Evolutionary conservation across 1,140 invertebrate species (phyloP), one percentile per base, ranked within the genome.

Genomic region (Leptinotarsa texana): DNA sequence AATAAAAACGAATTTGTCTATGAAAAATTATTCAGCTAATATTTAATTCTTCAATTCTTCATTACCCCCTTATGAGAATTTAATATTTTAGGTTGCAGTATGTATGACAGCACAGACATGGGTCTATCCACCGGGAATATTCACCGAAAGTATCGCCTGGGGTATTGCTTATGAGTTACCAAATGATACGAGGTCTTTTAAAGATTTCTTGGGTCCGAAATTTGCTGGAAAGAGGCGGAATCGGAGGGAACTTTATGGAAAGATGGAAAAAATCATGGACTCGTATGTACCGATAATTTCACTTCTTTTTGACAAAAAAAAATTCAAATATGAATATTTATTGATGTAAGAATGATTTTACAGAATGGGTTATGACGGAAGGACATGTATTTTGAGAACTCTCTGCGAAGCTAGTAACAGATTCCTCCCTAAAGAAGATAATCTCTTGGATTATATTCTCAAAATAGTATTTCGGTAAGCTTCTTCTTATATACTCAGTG

Each of bases 111-210:
- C 73, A 3, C 78, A 79, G 63, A 77, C 70, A 33, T 74, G 74
- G 63, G 71, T 79, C 15, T 77, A 84, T 1, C 81, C 85, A 0
- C 88, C 89, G 69, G 86, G 88, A 51, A 88, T 90, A 65, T 92
- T 91, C 80, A 91, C 90, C 0, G 91, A 91, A 79, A 91, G 90
- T 2, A 78, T 93, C 13, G 93, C 93, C 84, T 94, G 92, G 92
- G 92, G 92, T 70, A 90, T 93, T 51, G 91, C 92, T 2, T 94
- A 93, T 77, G 92, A 93, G 79, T 82, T 94, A 62, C 93, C 93
- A 2, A 89, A 93, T 78, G 89, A 90, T 73, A 90, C 90, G 0
- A 91, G 90, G 80, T 69, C 75, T 61, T 85, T 90, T 24, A 83
- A 89, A 4, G 86, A 87, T 65, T 51, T 87, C 65, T 69, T 63